Evolutionary conservation across 2,888 invertebrate species (phyloP).

Genomic region (Anarsia innoxiella): DNA sequence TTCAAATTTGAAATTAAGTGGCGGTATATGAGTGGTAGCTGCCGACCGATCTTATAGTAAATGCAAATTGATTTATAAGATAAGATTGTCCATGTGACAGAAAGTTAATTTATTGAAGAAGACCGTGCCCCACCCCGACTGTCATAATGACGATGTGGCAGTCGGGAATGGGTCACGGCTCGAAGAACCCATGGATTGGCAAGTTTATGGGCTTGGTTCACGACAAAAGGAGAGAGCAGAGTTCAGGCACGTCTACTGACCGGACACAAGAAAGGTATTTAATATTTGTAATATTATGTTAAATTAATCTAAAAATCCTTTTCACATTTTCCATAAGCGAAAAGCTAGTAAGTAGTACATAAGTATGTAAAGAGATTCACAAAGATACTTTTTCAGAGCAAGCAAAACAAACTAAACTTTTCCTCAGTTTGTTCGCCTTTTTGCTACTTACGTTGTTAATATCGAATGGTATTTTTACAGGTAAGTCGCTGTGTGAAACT

Average conservation of each 20-base stretch:
- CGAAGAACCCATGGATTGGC: constrained; percentile 27
- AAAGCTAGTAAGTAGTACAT: too few species aligned
- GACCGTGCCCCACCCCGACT: constrained; percentile 12
- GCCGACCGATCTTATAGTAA: constrained; percentile 1
- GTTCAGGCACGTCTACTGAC: constrained; percentile 21
- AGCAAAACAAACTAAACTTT: too few species aligned
- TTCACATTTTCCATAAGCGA: too few species aligned
- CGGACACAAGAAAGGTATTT: constrained; percentile 22
- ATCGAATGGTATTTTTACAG: too few species aligned
- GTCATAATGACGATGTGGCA: constrained; percentile 26
- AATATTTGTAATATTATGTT: background rate
- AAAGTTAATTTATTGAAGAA: background rate
- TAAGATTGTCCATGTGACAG: constrained; percentile 7
- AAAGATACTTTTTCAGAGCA: too few species aligned
- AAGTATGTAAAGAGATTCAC: too few species aligned
- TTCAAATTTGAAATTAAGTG: background rate
- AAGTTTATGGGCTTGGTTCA: constrained; percentile 24
- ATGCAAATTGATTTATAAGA: background rate
- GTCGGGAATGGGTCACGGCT: constrained; percentile 24
- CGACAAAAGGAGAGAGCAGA: constrained; percentile 23
- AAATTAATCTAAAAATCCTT: too few species aligned
- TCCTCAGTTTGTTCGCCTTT: too few species aligned
- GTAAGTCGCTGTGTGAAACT: too few species aligned
- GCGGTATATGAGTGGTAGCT: background rate
- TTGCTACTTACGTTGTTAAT: too few species aligned